These are phyloP conservation scores for Euproctis similis DNA, from an alignment of 2,888 invertebrate species.

Conservation along the genomic window DNA sequence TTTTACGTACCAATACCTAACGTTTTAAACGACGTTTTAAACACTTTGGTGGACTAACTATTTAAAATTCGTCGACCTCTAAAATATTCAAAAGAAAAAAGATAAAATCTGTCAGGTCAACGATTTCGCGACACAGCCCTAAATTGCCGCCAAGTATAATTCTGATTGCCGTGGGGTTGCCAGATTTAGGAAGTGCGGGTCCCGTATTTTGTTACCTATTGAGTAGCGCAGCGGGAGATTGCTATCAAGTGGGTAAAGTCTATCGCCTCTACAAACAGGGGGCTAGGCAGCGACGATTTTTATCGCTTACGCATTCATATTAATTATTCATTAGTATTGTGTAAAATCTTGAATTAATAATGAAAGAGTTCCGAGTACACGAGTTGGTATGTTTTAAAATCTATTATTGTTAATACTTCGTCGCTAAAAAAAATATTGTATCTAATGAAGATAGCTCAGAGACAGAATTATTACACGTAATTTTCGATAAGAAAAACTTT, in stretches of 20 bases:
- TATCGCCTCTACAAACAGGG: slow-evolving; percentile 39
- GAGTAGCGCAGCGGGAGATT: slow-evolving; percentile 38
- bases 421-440: too few species aligned
- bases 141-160: slow-evolving; percentile 32
- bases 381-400: too few species aligned
- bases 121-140: slow-evolving; percentile 17
- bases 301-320: slow-evolving; percentile 54
- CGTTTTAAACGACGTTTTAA: too few species aligned
- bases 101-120: slow-evolving; percentile 14
- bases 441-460: too few species aligned
- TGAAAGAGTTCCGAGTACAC: too few species aligned
- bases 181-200: slow-evolving; percentile 39
- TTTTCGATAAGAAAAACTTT: too few species aligned
- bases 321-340: slow-evolving; percentile 57
- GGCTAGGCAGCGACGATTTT: slow-evolving; percentile 40
- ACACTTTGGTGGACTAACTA: too few species aligned
- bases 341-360: slow-evolving; percentile 20
- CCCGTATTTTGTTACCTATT: slow-evolving; percentile 38
- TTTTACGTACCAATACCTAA: too few species aligned
- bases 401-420: too few species aligned
- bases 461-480: too few species aligned
- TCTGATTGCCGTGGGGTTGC: slow-evolving; percentile 34
- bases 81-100: slow-evolving; percentile 3
- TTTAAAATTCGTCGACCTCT: too few species aligned
- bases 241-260: slow-evolving; percentile 42